phyloP scores from a whole-genome alignment of 2,797 vertebrate genomes.

The Sebastes alutus region DNA sequence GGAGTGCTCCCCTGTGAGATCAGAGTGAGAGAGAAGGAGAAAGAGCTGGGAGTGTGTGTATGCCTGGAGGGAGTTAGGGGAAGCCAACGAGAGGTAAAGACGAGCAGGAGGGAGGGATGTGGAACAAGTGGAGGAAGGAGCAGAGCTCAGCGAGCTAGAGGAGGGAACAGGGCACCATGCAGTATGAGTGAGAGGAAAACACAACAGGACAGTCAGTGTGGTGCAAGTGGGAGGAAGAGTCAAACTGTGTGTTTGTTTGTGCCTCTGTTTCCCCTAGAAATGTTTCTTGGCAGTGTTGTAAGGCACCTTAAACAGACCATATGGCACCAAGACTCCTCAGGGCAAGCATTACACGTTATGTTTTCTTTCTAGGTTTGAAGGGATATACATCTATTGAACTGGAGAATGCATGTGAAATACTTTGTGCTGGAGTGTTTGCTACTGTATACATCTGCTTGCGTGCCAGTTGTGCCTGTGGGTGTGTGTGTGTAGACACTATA shows the following conservation, averaged over 20 bases:
- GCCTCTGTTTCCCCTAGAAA: conserved; percentile 25
- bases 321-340: conserved; percentile 12
- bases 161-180: neutral
- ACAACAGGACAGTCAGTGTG: conserved; percentile 5
- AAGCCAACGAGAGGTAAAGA: conserved; percentile 52
- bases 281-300: conserved; percentile 28
- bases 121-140: conserved; percentile 28
- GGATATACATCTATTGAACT: neutral
- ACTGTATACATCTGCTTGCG: neutral
- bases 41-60: conserved; percentile 43
- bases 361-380: neutral
- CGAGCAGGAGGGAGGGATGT: conserved; percentile 24
- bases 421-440: neutral
- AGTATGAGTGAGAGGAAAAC: conserved; percentile 6
- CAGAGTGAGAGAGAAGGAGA: conserved; percentile 51
- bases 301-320: conserved; percentile 38
- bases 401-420: neutral
- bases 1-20: conserved; percentile 68
- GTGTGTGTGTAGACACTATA: neutral
- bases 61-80: conserved; percentile 59
- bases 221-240: neutral
- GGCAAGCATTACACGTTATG: neutral
- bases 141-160: conserved; percentile 30
- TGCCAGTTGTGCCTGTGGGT: neutral
- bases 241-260: conserved; percentile 23